A percentile compares a stretch with the other conserved stretches of the same genome.
Evolutionary conservation across 2,797 vertebrate genomes (phyloP).

Genomic region (Balearica regulorum): DNA sequence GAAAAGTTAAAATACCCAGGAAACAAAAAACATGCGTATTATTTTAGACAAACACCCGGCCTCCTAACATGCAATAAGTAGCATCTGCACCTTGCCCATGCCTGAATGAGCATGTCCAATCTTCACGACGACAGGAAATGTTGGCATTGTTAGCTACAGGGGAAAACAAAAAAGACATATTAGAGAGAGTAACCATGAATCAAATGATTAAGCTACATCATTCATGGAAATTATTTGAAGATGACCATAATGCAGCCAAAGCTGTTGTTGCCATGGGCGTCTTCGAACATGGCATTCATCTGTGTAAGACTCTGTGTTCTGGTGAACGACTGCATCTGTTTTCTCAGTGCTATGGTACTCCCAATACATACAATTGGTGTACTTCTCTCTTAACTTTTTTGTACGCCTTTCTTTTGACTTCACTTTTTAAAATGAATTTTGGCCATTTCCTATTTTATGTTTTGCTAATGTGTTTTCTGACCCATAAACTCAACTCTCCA

Average conservation of each 20-base stretch:
- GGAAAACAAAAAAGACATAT: constrained; percentile 30
- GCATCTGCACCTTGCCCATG: constrained; percentile 93
- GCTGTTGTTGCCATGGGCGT: neutral
- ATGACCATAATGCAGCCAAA: accelerated
- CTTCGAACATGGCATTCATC: too few relatives aligned
- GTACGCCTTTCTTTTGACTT: neutral
- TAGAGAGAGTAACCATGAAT: neutral
- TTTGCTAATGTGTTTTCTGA: neutral
- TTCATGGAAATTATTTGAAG: neutral
- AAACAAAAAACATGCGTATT: neutral
- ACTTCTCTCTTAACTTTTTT: neutral
- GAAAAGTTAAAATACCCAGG: neutral
- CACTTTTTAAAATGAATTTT: neutral
- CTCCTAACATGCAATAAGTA: constrained; percentile 37
- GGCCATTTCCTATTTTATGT: neutral
- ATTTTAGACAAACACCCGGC: neutral
- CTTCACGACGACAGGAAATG: constrained; percentile 97
- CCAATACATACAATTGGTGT: neutral
- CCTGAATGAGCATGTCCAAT: constrained; percentile 98
- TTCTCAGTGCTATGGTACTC: neutral
- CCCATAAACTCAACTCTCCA: neutral
- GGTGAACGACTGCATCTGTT: neutral
- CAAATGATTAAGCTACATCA: neutral
- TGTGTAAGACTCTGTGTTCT: neutral
- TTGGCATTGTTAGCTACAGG: constrained; percentile 89